Percentiles rank a stretch among this genome's conserved stretches.
phyloP scores from a whole-genome alignment of 2,113 vertebrate species.

The Sebastes fasciatus region DNA sequence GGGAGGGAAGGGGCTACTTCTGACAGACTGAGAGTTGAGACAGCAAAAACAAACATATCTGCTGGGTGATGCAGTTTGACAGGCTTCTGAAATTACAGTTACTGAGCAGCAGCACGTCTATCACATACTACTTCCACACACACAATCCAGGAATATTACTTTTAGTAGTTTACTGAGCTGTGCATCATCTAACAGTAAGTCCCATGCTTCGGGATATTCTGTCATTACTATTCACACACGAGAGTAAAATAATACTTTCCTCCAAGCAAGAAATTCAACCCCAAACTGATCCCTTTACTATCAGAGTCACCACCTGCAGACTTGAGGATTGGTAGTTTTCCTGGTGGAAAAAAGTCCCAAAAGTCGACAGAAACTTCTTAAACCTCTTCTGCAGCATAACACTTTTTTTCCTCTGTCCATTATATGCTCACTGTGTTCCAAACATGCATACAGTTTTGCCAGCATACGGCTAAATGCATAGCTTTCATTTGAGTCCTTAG shows the following conservation, averaged over 20 bases:
- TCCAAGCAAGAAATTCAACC: not conserved
- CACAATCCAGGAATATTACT: not conserved
- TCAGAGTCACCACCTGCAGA: conserved; percentile 26
- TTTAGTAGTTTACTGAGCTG: conserved; percentile 1
- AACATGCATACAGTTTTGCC: not conserved
- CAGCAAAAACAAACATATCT: conserved; percentile 50
- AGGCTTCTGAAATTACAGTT: conserved; percentile 50
- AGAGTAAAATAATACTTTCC: not conserved
- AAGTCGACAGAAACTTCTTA: not conserved
- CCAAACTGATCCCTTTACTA: not conserved
- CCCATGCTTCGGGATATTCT: not conserved
- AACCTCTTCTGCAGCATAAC: conserved; percentile 31
- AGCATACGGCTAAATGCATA: not conserved
- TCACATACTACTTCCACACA: not conserved
- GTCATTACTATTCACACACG: not conserved
- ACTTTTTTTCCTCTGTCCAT: not conserved
- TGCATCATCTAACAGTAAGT: conserved; percentile 3
- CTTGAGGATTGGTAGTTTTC: not conserved
- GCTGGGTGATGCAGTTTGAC: conserved; percentile 53
- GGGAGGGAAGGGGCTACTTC: conserved; percentile 68
- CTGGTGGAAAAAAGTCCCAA: not conserved
- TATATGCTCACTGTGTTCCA: not conserved
- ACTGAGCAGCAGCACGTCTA: conserved; percentile 40
- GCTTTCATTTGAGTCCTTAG: not conserved
- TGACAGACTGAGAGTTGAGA: conserved; percentile 68